Evolutionary conservation across 2,888 invertebrate species (phyloP), one percentile per base, ranked within the genome.

Genomic region (Steromphala cineraria): DNA sequence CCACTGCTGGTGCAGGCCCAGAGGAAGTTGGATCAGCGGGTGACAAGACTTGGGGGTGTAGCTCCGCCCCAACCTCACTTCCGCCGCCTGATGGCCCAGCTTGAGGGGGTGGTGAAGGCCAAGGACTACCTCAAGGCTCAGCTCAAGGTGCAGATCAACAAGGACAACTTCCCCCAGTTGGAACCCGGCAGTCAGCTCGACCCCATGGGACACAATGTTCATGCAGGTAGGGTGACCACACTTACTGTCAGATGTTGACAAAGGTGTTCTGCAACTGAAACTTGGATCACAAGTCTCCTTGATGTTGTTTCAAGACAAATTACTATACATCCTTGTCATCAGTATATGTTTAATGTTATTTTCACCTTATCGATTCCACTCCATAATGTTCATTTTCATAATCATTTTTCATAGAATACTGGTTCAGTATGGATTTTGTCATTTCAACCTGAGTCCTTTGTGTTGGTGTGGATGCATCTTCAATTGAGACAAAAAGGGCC

Each of bases 1-100:
- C 93, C 93, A 3, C 83, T 93, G 19, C 80, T 93, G 78, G 89
- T 93, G 2, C 91, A 92, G 78, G 92, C 92, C 15, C 93, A 93
- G 86, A 83, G 90, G 10, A 87, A 89, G 62, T 84, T 93, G 31
- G 79, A 88, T 4, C 85, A 86, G 19, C 88, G 89, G 24, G 84
- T 93, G 2, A 76, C 83, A 15, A 82, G 87, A 21, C 83, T 88
- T 15, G 90, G 89, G 1, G 92, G 92, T 4, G 82, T 85, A 15
- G n/a, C 79, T 0, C 87, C 89, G 1, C 92, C 91, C 0, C 93
- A 93, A 86, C 89, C 91, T 28, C 92, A 93, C 83, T 91, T 87
- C 82, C 81, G 81, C 56, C 75, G 80, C 7, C 86, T 92, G 53
- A 85, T 89, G 83, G 82, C 81, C 21, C 83, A 86, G 55, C 81